A percentile compares a stretch with the other conserved stretches of the same genome.
Conservation (phyloP, 2,888 invertebrate genomes). For the Cephonodes hylas region DNA sequence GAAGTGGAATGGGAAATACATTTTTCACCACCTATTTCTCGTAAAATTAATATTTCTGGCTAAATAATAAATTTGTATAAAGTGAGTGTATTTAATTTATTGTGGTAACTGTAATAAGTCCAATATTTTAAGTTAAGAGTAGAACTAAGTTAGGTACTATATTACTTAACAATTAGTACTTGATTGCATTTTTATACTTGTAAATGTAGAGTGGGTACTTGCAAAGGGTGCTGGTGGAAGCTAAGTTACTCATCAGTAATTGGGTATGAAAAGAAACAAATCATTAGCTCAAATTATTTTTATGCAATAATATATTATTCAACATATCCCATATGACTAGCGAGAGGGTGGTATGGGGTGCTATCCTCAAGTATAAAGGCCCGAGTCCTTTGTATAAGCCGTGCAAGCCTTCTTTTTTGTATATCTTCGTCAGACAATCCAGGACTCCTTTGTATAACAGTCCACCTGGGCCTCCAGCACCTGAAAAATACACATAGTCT, state of each 20-base stretch:
- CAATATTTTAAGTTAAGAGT: too few relatives aligned
- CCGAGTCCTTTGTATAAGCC: slow-evolving; percentile 90
- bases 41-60: neutral
- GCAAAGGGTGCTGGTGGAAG: too few relatives aligned
- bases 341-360: slow-evolving; percentile 89
- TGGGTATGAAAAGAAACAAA: slow-evolving; percentile 22
- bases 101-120: too few relatives aligned
- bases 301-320: slow-evolving; percentile 54
- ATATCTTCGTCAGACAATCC: slow-evolving; percentile 90
- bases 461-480: slow-evolving; percentile 83
- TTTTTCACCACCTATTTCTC: slow-evolving; percentile 57
- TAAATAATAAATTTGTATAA: neutral
- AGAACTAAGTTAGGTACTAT: too few relatives aligned
- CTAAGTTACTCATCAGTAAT: too few relatives aligned
- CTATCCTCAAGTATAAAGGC: slow-evolving; percentile 87
- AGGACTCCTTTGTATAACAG: slow-evolving; percentile 85
- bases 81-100: neutral
- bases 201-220: too few relatives aligned
- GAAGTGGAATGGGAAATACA: slow-evolving; percentile 70
- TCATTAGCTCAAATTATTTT: slow-evolving; percentile 33
- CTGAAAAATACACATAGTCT: slow-evolving; percentile 53
- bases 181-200: too few relatives aligned
- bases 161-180: too few relatives aligned
- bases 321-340: slow-evolving; percentile 88
- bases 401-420: slow-evolving; percentile 86